Evolutionary conservation across 2,113 vertebrate genomes (phyloP), one percentile per base, ranked within the genome.

Genomic region (Melanerpes formicivorus): DNA sequence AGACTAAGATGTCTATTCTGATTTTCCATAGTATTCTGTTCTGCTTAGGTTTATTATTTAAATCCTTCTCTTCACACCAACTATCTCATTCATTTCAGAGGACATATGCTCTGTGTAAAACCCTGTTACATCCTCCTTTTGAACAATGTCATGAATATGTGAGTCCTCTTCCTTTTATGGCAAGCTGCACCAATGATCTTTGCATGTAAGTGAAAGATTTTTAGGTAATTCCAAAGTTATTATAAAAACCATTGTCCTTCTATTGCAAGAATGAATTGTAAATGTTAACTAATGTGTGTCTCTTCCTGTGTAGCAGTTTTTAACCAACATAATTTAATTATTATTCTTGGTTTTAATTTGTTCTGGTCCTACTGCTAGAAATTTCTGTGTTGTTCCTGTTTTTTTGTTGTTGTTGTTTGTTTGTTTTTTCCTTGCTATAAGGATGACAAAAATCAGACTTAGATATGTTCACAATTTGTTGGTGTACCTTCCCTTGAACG

Each of bases 111-210:
- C 92, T 98, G 50, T 99, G 99, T 80, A 93, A 97, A 22, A 87
- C 55, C 27, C 95, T 99, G 65, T 96, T 99, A 81, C 96, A 97
- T 32, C 84, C 97, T 3, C 99, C 99, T 0, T 99, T 99, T 93
- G 97, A 97, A 65, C 96, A 95, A 84, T 99, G 99, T 91, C 98
- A 99, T n/a, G 98, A 98, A 42, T 98, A 98, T 40, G 99, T 99
- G 96, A 99, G 98, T 92, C 99, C 99, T 16, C 95, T 98, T 95
- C 98, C 98, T 91, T 99, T 98, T 95, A 98, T 98, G 95, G 98
- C 99, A 96, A 98, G 99, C 97, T 99, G 99, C 95, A 98, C 98
- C 92, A 99, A 98, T 10, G 99, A 99, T 90, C 98, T 99, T 87
- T 99, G 99, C 97, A 97, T 97, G 99, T 99, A 97, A 99, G 99